These are phyloP conservation scores for Morinoia aosen DNA, from an alignment of 2,888 invertebrate species.

Conservation along the genomic window DNA sequence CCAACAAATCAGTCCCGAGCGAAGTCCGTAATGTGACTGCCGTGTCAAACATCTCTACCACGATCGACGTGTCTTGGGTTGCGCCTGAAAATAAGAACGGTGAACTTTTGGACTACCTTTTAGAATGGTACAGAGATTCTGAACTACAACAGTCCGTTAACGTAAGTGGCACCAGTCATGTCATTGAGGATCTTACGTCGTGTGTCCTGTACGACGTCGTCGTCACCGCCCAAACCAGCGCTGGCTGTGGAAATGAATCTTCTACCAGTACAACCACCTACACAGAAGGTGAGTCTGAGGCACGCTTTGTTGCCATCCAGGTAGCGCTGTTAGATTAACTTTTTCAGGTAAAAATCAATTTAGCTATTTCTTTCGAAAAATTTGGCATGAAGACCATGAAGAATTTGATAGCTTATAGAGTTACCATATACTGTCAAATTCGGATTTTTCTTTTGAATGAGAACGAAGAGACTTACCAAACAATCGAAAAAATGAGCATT, in stretches of 20 bases:
- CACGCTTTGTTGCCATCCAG: not conserved
- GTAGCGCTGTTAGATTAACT: no score
- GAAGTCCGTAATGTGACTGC: not conserved
- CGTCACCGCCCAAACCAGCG: not conserved
- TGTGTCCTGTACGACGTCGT: constrained; percentile 10
- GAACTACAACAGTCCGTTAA: not conserved
- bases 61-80: not conserved
- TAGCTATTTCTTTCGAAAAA: no score
- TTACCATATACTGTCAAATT: no score
- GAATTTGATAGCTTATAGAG: no score
- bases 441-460: no score
- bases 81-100: constrained; percentile 14
- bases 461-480: no score
- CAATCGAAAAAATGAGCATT: no score
- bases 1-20: not conserved
- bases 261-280: not conserved
- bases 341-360: no score
- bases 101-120: not conserved
- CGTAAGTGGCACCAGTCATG: not conserved
- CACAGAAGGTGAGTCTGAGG: not conserved
- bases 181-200: not conserved
- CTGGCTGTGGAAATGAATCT: not conserved
- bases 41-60: not conserved
- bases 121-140: not conserved
- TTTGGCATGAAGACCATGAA: no score